Evolutionary conservation across 2,113 vertebrate genomes (phyloP).

Genomic region (Stigmatopora nigra): DNA sequence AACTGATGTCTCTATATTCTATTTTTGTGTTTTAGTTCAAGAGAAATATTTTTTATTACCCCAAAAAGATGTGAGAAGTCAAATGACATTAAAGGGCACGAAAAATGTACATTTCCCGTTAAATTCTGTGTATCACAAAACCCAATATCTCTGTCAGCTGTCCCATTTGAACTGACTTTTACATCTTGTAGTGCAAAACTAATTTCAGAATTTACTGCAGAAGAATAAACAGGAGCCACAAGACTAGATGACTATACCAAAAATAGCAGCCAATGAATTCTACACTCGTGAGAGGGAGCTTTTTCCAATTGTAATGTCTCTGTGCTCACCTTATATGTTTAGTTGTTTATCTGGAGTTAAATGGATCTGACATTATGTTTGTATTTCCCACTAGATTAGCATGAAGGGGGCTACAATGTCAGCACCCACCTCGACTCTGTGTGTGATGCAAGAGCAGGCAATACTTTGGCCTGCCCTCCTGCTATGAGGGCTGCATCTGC

Average conservation of each 20-base stretch:
- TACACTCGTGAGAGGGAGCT: no score
- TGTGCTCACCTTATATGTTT: slow-evolving; percentile 45
- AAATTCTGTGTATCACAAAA: not conserved
- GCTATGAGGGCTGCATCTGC: slow-evolving; percentile 30
- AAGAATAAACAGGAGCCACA: no score
- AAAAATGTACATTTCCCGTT: not conserved
- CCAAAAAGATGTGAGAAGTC: not conserved
- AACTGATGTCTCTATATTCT: not conserved
- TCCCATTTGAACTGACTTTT: no score
- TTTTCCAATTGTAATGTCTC: slow-evolving; percentile 10
- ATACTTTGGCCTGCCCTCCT: slow-evolving; percentile 58
- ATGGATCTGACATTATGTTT: slow-evolving; percentile 68
- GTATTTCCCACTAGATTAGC: slow-evolving; percentile 60
- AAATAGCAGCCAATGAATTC: no score
- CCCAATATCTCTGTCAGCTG: no score
- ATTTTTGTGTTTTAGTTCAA: not conserved
- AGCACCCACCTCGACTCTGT: slow-evolving; percentile 49
- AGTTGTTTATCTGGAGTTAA: slow-evolving; percentile 63
- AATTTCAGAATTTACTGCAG: no score
- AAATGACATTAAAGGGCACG: not conserved
- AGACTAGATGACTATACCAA: no score
- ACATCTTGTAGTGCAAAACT: no score
- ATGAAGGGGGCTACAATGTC: slow-evolving; percentile 56
- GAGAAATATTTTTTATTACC: not conserved
- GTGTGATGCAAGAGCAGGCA: slow-evolving; percentile 63